Percentiles rank a stretch among this genome's conserved stretches.
phyloP scores from a whole-genome alignment of 2,797 vertebrate genomes.

The Typhlichthys eigenmanni region DNA sequence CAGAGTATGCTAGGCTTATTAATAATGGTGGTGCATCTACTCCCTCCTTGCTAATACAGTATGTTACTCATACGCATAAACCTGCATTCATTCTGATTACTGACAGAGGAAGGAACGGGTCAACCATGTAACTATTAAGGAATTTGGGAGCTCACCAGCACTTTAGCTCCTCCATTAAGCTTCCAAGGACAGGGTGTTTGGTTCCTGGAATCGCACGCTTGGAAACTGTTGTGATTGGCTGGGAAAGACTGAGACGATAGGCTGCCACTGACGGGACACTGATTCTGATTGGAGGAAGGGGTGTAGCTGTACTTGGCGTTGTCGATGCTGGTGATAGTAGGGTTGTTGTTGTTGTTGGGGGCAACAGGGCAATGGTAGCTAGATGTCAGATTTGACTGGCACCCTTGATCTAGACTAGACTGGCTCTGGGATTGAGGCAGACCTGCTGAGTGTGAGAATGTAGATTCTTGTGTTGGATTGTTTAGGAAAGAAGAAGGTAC shows the following conservation, averaged over 20 bases:
- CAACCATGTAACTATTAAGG: not conserved
- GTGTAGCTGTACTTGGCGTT: conserved; percentile 65
- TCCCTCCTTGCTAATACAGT: too few species aligned
- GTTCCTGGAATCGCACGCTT: conserved; percentile 50
- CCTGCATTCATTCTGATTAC: not conserved
- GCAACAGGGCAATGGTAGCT: conserved; percentile 48
- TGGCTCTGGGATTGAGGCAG: conserved; percentile 50
- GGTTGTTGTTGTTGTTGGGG: conserved; percentile 43
- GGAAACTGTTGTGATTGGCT: conserved; percentile 59
- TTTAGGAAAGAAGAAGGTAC: conserved; percentile 53
- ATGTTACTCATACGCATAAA: not conserved
- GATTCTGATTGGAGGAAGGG: conserved; percentile 60
- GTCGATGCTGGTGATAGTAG: conserved; percentile 43
- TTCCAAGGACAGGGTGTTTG: conserved; percentile 77
- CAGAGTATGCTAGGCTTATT: not conserved
- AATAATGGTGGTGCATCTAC: not conserved
- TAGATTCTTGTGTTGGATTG: conserved; percentile 42
- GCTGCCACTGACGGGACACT: conserved; percentile 56
- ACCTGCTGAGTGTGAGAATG: conserved; percentile 13
- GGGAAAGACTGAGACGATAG: conserved; percentile 52
- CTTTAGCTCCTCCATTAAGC: conserved; percentile 76
- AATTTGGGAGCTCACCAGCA: conserved; percentile 69
- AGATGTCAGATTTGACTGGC: conserved; percentile 58
- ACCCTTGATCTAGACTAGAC: conserved; percentile 31
- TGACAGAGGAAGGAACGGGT: not conserved